Base-by-base conservation (phyloP, 1,140 invertebrate species). In the Samia ricini region DNA sequence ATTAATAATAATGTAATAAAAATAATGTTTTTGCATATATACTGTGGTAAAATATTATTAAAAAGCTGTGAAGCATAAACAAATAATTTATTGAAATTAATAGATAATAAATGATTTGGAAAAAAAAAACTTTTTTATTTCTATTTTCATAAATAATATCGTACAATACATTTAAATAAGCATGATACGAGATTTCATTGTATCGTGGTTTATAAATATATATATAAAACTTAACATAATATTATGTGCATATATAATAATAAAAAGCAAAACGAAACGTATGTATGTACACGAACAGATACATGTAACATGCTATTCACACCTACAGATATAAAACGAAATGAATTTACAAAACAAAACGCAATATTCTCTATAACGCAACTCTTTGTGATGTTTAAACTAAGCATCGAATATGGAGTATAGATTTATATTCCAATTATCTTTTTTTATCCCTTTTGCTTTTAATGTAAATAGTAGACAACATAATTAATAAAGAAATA, bases 181-280 rank as follows among this genome's bases (percentile, higher is more conserved):
- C 33, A 42, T 42, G n/a, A 12, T 15, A 52, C 20, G 23, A 21
- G 5, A 23, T n/a, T 50, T 10, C 12, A 51, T 20, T 51, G 7
- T 51, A 29, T 18, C 8, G 2, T 20, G 18, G 21, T 51, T n/a
- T 20, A 51, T 51, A 51, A 51, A 51, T 50, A 50, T 19, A 0
- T 20, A 21, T 21, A 52, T 23, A 52, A 22, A 52, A 52, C 51
- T 52, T 52, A 6, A 52, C 15, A 15, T 5, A 22, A 6, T 7
- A 6, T 21, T 52, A 52, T 52, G 22, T 52, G 51, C 20, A 52
- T 22, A 52, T n/a, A n/a, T n/a, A n/a, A n/a, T 15, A 52, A 52
- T 52, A 52, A 52, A 52, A 52, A 52, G 51, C 51, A 23, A 52
- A 52, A 22, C 4, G 21, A 52, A 22, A n/a, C 12, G 23, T 20